These are phyloP conservation scores for Cyphomyrus plagiostoma DNA, from an alignment of 2,113 vertebrate species.

Conservation along the genomic window DNA sequence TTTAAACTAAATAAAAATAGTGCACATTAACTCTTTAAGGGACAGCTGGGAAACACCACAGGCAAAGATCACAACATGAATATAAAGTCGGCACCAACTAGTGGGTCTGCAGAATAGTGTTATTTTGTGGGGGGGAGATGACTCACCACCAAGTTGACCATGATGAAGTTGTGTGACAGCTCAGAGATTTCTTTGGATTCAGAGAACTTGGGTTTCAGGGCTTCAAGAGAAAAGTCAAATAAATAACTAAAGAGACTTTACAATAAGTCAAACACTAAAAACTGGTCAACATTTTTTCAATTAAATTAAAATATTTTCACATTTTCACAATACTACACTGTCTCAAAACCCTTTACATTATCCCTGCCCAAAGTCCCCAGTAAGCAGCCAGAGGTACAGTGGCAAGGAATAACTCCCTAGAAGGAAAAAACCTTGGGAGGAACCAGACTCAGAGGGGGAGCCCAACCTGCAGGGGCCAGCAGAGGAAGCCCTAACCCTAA, in stretches of 20 bases:
- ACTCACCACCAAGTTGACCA: constrained; percentile 95
- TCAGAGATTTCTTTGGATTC: constrained; percentile 96
- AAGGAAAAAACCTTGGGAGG: background rate
- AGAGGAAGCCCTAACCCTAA: background rate
- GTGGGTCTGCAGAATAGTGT: background rate
- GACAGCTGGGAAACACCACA: background rate
- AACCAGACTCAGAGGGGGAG: too few species aligned
- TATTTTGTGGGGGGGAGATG: background rate
- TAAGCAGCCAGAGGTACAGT: background rate
- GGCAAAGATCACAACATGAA: background rate
- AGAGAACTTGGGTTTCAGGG: constrained; percentile 93
- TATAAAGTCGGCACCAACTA: background rate
- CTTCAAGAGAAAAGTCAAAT: constrained; percentile 45
- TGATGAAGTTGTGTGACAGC: constrained; percentile 94
- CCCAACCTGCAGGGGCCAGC: too few species aligned
- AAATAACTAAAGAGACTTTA: background rate
- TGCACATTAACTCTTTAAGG: background rate
- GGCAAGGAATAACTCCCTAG: background rate
- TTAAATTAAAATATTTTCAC: background rate
- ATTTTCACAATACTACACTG: background rate
- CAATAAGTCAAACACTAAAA: background rate
- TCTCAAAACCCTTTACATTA: background rate
- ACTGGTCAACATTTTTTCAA: too few species aligned
- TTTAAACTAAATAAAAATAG: background rate
- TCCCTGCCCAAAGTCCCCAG: background rate